Conservation (phyloP, 1,140 invertebrate species). For the Megathymus violae region DNA sequence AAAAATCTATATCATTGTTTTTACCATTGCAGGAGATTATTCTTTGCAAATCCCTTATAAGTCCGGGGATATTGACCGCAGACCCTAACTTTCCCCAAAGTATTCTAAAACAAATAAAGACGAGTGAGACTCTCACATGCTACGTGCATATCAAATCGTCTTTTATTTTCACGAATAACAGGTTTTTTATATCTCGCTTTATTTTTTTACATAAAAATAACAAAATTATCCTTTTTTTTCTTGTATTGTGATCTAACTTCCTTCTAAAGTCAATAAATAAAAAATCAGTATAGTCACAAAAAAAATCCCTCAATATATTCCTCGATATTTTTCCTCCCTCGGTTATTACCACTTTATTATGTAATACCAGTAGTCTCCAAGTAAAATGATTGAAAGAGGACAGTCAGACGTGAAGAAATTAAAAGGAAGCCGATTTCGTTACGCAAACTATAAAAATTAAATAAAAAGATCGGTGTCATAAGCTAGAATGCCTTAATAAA, state of each 20-base stretch:
- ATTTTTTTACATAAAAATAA: constrained; percentile 36
- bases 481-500: too few species aligned
- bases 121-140: constrained; percentile 68
- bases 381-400: too few species aligned
- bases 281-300: too few species aligned
- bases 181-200: constrained; percentile 60
- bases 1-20: constrained; percentile 68
- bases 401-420: too few species aligned
- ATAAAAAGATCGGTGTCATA: too few species aligned
- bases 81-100: constrained; percentile 67
- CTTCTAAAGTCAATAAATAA: too few species aligned
- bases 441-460: too few species aligned
- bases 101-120: constrained; percentile 82
- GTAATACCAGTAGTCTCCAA: too few species aligned
- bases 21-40: constrained; percentile 56
- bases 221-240: background rate
- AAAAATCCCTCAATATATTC: too few species aligned
- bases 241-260: background rate
- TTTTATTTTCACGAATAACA: constrained; percentile 72
- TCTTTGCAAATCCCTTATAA: constrained; percentile 61
- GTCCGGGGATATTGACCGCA: constrained; percentile 55
- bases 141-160: constrained; percentile 67
- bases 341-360: too few species aligned
- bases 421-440: too few species aligned
- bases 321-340: too few species aligned